These are phyloP conservation scores for Pristionchus japonicus DNA, from an alignment of 2,888 invertebrate genomes.

Conservation along the genomic window DNA sequence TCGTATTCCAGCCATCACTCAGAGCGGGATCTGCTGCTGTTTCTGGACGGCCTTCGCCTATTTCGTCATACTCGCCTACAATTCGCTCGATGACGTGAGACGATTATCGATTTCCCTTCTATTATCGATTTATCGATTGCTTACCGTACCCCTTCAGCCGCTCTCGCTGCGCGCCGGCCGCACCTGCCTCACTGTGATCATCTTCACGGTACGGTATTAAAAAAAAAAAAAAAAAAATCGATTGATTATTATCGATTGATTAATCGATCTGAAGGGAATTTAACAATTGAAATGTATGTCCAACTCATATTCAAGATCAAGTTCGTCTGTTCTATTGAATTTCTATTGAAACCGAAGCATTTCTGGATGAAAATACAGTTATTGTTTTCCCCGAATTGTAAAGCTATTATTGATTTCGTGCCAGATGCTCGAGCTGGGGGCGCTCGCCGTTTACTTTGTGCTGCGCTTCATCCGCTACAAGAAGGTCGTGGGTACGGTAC, in stretches of 20 bases:
- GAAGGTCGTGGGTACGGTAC: conserved; percentile 35
- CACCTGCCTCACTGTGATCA: conserved; percentile 29
- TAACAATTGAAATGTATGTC: too few species aligned
- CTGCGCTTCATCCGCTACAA: conserved; percentile 40
- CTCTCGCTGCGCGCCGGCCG: conserved; percentile 26
- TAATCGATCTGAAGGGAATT: background rate
- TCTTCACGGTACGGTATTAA: conserved; percentile 28
- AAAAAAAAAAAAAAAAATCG: too few species aligned
- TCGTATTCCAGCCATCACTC: conserved; percentile 21
- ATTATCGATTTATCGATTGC: background rate
- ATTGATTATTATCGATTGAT: background rate
- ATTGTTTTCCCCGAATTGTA: too few species aligned
- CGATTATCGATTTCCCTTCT: background rate
- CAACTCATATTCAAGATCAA: background rate
- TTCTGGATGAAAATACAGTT: background rate
- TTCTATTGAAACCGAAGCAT: background rate
- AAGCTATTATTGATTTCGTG: background rate
- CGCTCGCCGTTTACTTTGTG: conserved; percentile 15
- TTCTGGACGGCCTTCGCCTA: conserved; percentile 33
- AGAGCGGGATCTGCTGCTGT: background rate
- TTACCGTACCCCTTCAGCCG: background rate
- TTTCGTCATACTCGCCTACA: conserved; percentile 34
- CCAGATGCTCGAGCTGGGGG: background rate
- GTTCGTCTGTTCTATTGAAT: background rate
- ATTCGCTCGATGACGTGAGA: conserved; percentile 39